A percentile compares a stretch with the other conserved stretches of the same genome.
Conservation (phyloP, 1,140 invertebrate genomes). For the Pseudomyrmex pallidus region DNA sequence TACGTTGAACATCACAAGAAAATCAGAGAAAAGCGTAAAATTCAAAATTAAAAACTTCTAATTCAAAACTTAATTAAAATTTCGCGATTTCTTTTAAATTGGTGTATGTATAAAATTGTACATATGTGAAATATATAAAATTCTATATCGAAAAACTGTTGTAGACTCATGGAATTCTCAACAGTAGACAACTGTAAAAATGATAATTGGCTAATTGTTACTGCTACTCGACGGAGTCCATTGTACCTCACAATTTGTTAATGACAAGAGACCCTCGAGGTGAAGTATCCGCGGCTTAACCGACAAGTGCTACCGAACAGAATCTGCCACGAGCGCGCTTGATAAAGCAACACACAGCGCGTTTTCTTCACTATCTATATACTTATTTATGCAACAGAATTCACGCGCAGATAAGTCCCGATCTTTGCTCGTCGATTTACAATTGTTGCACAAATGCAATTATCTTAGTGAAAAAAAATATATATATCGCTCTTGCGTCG, state of each 20-base stretch:
- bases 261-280: conserved; percentile 78
- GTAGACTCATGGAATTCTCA: too few relatives aligned
- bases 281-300: conserved; percentile 77
- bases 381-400: conserved; percentile 62
- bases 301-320: conserved; percentile 74
- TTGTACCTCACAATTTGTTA: conserved; percentile 73
- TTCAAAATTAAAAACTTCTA: neutral
- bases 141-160: neutral
- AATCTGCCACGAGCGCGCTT: conserved; percentile 67
- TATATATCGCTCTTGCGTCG: neutral
- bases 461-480: neutral
- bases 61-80: neutral
- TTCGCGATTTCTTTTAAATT: neutral
- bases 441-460: conserved; percentile 27
- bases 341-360: conserved; percentile 65
- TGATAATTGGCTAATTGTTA: conserved; percentile 68
- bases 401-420: conserved; percentile 30
- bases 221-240: conserved; percentile 65
- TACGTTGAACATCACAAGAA: too few relatives aligned
- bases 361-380: conserved; percentile 60
- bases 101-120: too few relatives aligned
- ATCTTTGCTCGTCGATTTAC: neutral
- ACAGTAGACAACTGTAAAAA: neutral
- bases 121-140: neutral
- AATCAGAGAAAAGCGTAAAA: neutral